phyloP scores from a whole-genome alignment of 2,888 invertebrate genomes.

The Sipha maydis region DNA sequence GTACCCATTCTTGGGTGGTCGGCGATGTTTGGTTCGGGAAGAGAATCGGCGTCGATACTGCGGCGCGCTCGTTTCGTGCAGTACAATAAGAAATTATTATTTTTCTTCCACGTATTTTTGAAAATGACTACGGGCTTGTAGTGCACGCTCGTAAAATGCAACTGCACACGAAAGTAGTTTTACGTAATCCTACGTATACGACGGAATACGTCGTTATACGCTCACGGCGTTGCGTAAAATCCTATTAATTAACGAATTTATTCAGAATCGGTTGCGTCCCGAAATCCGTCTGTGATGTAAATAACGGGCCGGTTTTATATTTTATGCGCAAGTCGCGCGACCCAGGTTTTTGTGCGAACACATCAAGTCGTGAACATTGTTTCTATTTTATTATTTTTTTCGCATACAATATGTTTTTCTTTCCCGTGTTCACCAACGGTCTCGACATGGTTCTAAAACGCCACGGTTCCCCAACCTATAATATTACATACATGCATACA shows the following conservation, averaged over 20 bases:
- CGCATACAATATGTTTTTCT: neutral
- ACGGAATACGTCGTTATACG: slow-evolving; percentile 4
- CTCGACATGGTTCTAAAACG: neutral
- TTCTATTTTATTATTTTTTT: neutral
- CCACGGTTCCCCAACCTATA: neutral
- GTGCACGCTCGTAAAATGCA: neutral
- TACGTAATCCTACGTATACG: neutral
- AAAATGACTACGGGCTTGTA: neutral
- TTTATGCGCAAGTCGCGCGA: neutral
- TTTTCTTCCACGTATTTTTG: neutral
- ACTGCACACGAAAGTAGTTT: neutral
- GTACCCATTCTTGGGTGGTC: slow-evolving; percentile 31
- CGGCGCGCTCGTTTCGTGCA: neutral
- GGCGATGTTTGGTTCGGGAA: neutral
- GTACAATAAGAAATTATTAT: neutral
- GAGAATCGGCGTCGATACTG: neutral
- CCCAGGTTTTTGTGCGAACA: neutral
- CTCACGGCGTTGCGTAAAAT: slow-evolving; percentile 29
- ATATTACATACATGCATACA: neutral
- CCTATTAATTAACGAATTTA: slow-evolving; percentile 30
- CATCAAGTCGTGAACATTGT: neutral
- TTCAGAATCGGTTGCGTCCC: slow-evolving; percentile 16
- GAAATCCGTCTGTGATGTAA: slow-evolving; percentile 6
- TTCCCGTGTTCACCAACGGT: no score
- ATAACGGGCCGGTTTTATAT: neutral